Evolutionary conservation across 2,113 vertebrate genomes (phyloP).

Genomic region (Dryoscopus gambensis): DNA sequence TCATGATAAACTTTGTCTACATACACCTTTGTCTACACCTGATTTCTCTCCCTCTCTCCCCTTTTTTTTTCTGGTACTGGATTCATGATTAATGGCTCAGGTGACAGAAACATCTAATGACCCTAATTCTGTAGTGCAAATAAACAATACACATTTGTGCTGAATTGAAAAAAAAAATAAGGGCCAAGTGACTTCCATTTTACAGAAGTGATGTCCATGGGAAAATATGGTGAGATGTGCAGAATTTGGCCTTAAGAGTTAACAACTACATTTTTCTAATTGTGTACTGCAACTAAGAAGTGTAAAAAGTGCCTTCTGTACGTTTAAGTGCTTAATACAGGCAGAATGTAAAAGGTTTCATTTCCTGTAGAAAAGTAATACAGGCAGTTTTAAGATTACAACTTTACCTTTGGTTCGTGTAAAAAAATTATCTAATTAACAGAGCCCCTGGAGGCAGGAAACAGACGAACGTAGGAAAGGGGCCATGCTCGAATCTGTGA

Average conservation of each 20-base stretch:
- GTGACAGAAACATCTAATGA: constrained; percentile 30
- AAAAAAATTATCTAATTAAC: constrained; percentile 11
- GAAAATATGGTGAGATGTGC: neutral
- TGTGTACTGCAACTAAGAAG: constrained; percentile 33
- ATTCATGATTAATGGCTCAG: constrained; percentile 44
- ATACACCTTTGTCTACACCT: neutral
- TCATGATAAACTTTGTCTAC: constrained; percentile 2
- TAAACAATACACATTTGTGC: constrained; percentile 32
- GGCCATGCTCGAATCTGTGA: neutral
- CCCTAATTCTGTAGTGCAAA: constrained; percentile 56
- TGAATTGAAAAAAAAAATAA: constrained; percentile 11
- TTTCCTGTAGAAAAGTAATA: constrained; percentile 40
- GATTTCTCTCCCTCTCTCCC: neutral
- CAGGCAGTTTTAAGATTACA: constrained; percentile 58
- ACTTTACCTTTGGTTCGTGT: constrained; percentile 72
- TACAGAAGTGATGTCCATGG: neutral
- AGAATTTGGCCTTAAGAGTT: constrained; percentile 37
- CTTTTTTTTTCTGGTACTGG: neutral
- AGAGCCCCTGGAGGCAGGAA: constrained; percentile 51
- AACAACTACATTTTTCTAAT: constrained; percentile 14
- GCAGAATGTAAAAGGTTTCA: neutral
- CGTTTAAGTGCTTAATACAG: constrained; percentile 57
- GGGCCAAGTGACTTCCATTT: neutral
- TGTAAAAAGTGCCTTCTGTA: constrained; percentile 69
- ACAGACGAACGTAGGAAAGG: constrained; percentile 41